Evolutionary conservation across 2,888 invertebrate species (phyloP), one percentile per base, ranked within the genome.

Genomic region (Chesias legatella): DNA sequence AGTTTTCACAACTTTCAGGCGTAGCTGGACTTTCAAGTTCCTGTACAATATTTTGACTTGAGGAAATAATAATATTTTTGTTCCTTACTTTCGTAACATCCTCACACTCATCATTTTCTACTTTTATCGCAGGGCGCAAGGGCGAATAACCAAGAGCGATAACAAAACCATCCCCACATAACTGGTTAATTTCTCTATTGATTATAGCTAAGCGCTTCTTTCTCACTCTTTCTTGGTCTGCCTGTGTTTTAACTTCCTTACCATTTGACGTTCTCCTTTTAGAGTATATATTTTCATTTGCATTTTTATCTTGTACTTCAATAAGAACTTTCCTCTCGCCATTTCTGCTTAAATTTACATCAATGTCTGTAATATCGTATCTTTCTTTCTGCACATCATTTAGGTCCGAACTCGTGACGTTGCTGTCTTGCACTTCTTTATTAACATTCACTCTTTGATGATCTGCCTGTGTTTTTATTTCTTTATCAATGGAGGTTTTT

Each of bases 71-170:
- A 21, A 26, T 28, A 4, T 44, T 28, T 21, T 25, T 13, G 20
- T 6, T 5, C 11, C 4, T n/a, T 24, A n/a, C 13, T 24, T 6
- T 25, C 13, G 26, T 13, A 6, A 13, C n/a, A 20, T 7, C 7
- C 17, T 32, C 20, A 28, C 4, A 1, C 6, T 22, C 8, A 9
- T 36, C 32, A 2, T 23, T 5, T 32, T 26, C 32, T 26, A 1
- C 10, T 5, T 32, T 10, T 2, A 6, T 28, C 24, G 32, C 32
- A 13, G 34, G 21, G 20, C 38, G 47, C 22, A 72, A 41, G 1
- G 80, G 73, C 22, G 53, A 43, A 52, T 79, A 83, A 7, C 56
- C 53, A 21, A 86, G 58, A 7, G 81, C 65, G 41, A 85, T 86
- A 0, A 75, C 60, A 27, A 66, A 58, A 23, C 57, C 46, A n/a